phyloP scores from a whole-genome alignment of 1,140 invertebrate species.

The Anoplolepis gracilipes region DNA sequence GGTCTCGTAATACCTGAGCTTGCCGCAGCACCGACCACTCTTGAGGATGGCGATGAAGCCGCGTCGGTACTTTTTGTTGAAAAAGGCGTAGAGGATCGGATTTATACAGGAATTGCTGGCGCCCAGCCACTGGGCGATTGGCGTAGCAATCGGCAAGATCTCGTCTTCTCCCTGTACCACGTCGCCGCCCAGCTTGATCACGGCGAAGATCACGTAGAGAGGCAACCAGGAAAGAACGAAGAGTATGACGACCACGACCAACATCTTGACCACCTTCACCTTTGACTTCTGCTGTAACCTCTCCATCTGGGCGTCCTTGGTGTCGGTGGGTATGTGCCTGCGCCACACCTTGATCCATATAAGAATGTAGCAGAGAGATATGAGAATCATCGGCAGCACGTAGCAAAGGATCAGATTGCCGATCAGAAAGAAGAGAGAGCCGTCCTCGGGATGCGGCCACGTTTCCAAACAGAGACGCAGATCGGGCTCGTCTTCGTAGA shows the following conservation, averaged over 20 bases:
- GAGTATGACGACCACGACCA: constrained; percentile 96
- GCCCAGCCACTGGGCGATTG: constrained; percentile 98
- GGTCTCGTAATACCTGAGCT: constrained; percentile 93
- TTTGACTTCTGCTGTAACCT: constrained; percentile 96
- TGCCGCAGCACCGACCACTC: constrained; percentile 93
- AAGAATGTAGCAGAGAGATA: constrained; percentile 96
- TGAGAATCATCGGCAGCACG: constrained; percentile 96
- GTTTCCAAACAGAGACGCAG: constrained; percentile 92
- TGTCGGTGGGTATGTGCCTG: constrained; percentile 94
- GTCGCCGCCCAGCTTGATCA: constrained; percentile 93
- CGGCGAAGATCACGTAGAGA: constrained; percentile 95
- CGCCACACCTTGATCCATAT: constrained; percentile 97
- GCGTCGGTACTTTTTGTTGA: constrained; percentile 97
- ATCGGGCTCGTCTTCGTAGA: constrained; percentile 90
- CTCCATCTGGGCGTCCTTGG: constrained; percentile 96
- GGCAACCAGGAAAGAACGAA: constrained; percentile 98
- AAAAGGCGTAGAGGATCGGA: constrained; percentile 98
- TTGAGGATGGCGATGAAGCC: constrained; percentile 96
- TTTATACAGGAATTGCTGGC: constrained; percentile 99
- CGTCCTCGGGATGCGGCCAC: constrained; percentile 93
- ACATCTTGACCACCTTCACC: constrained; percentile 98
- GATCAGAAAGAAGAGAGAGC: constrained; percentile 94
- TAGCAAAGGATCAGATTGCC: constrained; percentile 96
- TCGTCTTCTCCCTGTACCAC: constrained; percentile 91
- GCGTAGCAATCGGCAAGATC: constrained; percentile 92